A percentile compares a stretch with the other conserved stretches of the same genome.
These are phyloP conservation scores for Clarias pachynema DNA, from an alignment of 2,797 vertebrate genomes.

Conservation along the genomic window DNA sequence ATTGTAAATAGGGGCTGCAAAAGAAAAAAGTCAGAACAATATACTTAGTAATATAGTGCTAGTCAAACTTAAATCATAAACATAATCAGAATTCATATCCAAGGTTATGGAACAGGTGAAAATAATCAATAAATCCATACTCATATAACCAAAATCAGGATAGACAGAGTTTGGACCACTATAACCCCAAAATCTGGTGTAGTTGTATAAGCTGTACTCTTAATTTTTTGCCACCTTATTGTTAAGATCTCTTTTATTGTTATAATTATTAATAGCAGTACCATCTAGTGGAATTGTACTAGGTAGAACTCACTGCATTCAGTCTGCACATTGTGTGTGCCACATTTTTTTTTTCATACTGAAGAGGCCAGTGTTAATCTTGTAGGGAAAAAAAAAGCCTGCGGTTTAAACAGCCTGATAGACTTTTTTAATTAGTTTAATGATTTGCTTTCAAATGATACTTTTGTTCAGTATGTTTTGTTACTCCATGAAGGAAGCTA, in stretches of 20 bases:
- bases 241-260: neutral
- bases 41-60: neutral
- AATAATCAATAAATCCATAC: no score
- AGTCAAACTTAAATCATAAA: neutral
- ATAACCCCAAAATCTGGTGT: neutral
- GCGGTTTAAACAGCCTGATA: neutral
- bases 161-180: neutral
- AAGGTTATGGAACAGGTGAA: neutral
- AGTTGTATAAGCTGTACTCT: neutral
- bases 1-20: neutral
- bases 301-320: neutral
- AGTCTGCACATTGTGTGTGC: neutral
- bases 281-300: neutral
- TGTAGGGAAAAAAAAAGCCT: neutral
- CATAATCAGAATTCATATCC: neutral
- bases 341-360: neutral
- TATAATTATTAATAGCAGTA: neutral
- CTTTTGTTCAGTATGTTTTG: neutral
- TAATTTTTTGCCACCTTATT: neutral
- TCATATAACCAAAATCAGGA: neutral
- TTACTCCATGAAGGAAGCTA: neutral
- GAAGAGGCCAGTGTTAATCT: neutral
- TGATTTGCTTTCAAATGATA: neutral
- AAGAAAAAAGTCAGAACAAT: neutral
- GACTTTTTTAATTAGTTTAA: neutral